Evolutionary conservation across 2,888 invertebrate genomes (phyloP), one percentile per base, ranked within the genome.

Genomic region (Crepidodera aurea): DNA sequence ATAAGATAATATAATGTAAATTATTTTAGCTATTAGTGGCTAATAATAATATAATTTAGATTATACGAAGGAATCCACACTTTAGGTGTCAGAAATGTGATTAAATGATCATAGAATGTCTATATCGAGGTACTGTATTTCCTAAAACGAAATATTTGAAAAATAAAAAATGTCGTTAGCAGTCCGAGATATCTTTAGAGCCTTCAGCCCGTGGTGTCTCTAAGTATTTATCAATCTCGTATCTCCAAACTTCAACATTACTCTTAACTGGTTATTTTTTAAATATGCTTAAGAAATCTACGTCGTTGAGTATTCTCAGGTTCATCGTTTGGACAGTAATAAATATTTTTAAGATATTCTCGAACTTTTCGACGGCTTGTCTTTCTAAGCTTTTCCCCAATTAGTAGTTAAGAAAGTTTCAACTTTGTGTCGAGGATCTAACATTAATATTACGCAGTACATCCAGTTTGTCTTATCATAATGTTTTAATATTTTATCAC

Each of bases 191-290:
- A 58, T 64, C 54, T 61, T 65, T 60, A 39, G 61, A 62, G 56
- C 55, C 60, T 39, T 60, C 39, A 55, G 63, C 57, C 44, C 63
- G 54, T 57, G 61, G 40, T 48, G 60, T 58, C 51, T 37, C 42
- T 32, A 64, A 37, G 42, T 57, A 69, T 64, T 69, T 63, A 50
- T 67, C 69, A 34, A 64, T 64, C 62, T 69, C 64, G 46, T 58
- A 60, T 44, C 62, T 54, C 65, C 64, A 64, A 64, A 61, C 29
- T 29, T 7, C 10, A 29, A 29, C 10, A 29, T 29, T 29, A 29
- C 10, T 29, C 29, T 29, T 29, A 29, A 8, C 10, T 29, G 29
- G 29, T 8, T 5, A 29, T 29, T 29, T 29, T 29, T 29, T 29
- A 8, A 7, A 29, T 29, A 29, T 7, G 10, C 29, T 29, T 10